Conservation (phyloP, 1,140 invertebrate genomes). For the Halesus radiatus region DNA sequence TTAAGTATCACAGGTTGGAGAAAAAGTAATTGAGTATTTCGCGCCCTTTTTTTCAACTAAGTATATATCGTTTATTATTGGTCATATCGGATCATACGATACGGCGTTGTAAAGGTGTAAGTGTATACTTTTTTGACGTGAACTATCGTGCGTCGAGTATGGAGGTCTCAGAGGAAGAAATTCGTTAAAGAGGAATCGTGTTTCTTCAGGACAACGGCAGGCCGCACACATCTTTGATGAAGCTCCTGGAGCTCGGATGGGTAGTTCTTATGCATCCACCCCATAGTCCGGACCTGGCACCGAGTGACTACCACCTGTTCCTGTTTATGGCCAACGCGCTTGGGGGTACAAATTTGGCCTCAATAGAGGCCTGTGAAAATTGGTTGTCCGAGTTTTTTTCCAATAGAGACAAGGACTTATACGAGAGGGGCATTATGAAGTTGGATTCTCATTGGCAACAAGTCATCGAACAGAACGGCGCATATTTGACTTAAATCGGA, state of each 20-base stretch:
- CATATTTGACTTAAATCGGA: constrained; percentile 24
- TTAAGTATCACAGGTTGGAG: no score
- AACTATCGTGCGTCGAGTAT: constrained; percentile 4
- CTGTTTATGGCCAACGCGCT: not conserved
- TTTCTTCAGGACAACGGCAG: no score
- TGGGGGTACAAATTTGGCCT: not conserved
- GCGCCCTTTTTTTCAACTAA: not conserved
- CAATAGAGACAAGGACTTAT: not conserved
- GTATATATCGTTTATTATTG: constrained; percentile 13
- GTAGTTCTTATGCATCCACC: no score
- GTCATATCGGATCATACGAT: constrained; percentile 3
- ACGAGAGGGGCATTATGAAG: not conserved
- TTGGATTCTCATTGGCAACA: constrained; percentile 1
- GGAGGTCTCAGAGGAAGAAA: constrained; percentile 1
- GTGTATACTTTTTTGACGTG: no score
- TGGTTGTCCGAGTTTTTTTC: constrained; percentile 13
- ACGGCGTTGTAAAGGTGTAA: constrained; percentile 6
- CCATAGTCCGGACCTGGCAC: no score
- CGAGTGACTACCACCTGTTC: no score
- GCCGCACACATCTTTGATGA: no score
- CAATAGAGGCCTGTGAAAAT: constrained; percentile 13
- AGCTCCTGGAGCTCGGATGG: no score
- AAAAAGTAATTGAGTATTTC: no score
- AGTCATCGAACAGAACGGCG: not conserved
- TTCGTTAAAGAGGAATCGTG: no score